Percentiles rank a stretch among this genome's conserved stretches.
Conservation (phyloP, 2,113 vertebrate species). For the Paedocypris sp. region DNA sequence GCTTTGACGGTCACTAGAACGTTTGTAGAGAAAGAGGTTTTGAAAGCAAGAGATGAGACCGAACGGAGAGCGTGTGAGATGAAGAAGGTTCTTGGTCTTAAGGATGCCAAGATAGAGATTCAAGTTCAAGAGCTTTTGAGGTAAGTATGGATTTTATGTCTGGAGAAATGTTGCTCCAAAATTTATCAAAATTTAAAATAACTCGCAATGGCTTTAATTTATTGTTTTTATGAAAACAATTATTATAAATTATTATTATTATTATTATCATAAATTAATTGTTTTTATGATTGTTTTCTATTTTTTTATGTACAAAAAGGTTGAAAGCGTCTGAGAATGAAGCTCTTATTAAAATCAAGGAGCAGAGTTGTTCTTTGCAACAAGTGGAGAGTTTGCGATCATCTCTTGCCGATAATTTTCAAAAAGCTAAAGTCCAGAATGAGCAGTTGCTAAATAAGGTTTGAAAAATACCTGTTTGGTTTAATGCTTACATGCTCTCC, state of each 20-base stretch:
- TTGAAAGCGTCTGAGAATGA: conserved; percentile 54
- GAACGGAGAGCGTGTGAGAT: background rate
- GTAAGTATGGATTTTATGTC: conserved; percentile 15
- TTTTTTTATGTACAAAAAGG: conserved; percentile 38
- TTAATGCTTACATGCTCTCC: background rate
- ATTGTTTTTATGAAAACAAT: too few relatives aligned
- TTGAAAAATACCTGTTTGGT: background rate
- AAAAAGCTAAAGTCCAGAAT: conserved; percentile 66
- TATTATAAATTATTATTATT: too few relatives aligned
- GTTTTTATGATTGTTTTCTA: too few relatives aligned
- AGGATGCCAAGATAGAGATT: conserved; percentile 48
- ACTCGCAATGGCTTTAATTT: too few relatives aligned
- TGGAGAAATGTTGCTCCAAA: too few relatives aligned
- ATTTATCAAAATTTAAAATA: background rate
- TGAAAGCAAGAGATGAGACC: background rate
- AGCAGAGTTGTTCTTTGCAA: conserved; percentile 52
- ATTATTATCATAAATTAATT: too few relatives aligned
- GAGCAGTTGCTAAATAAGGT: conserved; percentile 69
- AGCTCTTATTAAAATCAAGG: conserved; percentile 38
- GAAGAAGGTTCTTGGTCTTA: conserved; percentile 46
- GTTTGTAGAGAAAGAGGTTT: background rate
- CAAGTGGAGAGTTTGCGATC: conserved; percentile 60
- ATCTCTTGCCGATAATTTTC: conserved; percentile 63
- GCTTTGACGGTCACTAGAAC: conserved; percentile 17
- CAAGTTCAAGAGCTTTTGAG: conserved; percentile 45